These are phyloP conservation scores for Drosophila mettleri DNA, from an alignment of 2,888 invertebrate genomes.

Conservation along the genomic window DNA sequence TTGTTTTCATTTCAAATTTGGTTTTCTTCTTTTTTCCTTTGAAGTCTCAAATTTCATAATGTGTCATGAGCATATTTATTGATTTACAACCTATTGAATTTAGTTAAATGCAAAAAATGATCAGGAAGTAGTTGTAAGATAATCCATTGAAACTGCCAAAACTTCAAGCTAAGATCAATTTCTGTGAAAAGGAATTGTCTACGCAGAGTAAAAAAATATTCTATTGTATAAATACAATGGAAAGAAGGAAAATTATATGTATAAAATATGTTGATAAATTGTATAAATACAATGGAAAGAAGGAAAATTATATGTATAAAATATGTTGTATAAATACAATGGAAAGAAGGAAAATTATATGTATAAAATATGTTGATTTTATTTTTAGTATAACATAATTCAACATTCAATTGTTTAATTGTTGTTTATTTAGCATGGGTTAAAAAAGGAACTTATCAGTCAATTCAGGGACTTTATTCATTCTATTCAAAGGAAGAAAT, in stretches of 20 bases:
- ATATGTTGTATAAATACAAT: background rate
- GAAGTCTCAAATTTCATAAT: slow-evolving; percentile 55
- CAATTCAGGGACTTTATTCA: no score
- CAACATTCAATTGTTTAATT: no score
- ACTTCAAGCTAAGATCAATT: background rate
- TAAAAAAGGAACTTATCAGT: no score
- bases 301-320: background rate
- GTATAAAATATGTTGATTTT: background rate
- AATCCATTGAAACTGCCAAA: slow-evolving; percentile 13
- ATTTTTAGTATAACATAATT: no score
- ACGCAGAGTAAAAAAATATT: background rate
- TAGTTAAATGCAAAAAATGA: slow-evolving; percentile 8
- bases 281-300: background rate
- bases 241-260: background rate
- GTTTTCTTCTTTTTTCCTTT: slow-evolving; percentile 4
- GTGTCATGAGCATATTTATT: slow-evolving; percentile 54
- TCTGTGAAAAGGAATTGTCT: background rate
- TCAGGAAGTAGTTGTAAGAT: slow-evolving; percentile 34
- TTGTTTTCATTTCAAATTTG: slow-evolving; percentile 4
- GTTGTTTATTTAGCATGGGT: no score
- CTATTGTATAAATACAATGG: background rate
- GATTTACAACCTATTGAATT: slow-evolving; percentile 33
- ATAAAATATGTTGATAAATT: no score
- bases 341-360: background rate
- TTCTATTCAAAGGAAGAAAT: no score